Conservation (phyloP, 2,113 vertebrate genomes). For the Epinephelus fuscoguttatus region DNA sequence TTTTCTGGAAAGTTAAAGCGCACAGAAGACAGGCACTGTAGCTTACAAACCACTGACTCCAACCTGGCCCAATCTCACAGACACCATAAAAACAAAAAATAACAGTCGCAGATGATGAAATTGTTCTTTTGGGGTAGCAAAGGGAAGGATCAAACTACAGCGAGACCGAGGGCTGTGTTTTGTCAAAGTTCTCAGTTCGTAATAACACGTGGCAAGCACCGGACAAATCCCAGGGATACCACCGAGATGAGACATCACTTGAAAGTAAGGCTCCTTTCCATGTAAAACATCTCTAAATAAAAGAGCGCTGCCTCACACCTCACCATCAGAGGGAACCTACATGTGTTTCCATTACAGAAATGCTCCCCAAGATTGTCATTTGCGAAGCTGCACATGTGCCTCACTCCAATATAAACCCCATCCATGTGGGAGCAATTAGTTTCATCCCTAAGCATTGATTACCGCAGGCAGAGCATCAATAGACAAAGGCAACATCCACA, state of each 20-base stretch:
- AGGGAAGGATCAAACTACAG: slow-evolving; percentile 25
- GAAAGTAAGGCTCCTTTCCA: slow-evolving; percentile 44
- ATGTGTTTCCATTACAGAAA: slow-evolving; percentile 66
- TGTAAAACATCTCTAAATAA: slow-evolving; percentile 66
- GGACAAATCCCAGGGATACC: slow-evolving; percentile 50
- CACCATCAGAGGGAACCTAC: slow-evolving; percentile 55
- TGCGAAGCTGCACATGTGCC: slow-evolving; percentile 39
- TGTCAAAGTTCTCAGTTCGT: slow-evolving; percentile 51
- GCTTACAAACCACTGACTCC: slow-evolving; percentile 35
- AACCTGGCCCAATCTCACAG: background rate
- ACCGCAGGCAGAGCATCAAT: slow-evolving; percentile 49
- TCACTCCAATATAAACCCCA: slow-evolving; percentile 56
- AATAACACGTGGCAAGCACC: slow-evolving; percentile 28
- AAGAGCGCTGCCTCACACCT: slow-evolving; percentile 56
- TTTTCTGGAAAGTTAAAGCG: slow-evolving; percentile 10
- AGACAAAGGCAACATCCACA: slow-evolving; percentile 4
- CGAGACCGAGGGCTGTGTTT: slow-evolving; percentile 11
- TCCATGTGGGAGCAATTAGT: slow-evolving; percentile 69
- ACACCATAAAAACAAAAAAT: slow-evolving; percentile 9
- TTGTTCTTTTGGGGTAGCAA: background rate
- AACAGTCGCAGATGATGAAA: slow-evolving; percentile 1
- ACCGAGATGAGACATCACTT: slow-evolving; percentile 36
- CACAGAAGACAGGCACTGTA: slow-evolving; percentile 8
- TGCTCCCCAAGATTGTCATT: slow-evolving; percentile 61
- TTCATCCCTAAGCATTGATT: slow-evolving; percentile 59